A percentile compares a stretch with the other conserved stretches of the same genome.
Evolutionary conservation across 2,797 vertebrate genomes (phyloP).

Genomic region (Hippocampus kuda): DNA sequence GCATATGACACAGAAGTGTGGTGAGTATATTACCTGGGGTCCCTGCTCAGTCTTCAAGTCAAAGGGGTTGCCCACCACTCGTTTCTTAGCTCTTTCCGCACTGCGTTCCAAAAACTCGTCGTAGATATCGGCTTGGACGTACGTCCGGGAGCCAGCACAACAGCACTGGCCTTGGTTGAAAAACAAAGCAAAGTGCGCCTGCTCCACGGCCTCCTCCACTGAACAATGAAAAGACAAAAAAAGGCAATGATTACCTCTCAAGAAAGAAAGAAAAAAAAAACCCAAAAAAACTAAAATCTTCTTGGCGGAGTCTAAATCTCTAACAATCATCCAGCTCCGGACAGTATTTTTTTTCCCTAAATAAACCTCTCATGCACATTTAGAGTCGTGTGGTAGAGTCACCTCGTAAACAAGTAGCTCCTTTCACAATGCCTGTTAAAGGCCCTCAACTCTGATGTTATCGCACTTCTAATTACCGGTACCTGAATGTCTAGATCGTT

Average conservation of each 20-base stretch:
- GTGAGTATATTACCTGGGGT: constrained; percentile 74
- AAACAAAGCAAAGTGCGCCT: constrained; percentile 88
- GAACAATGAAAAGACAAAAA: background rate
- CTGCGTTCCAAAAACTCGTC: constrained; percentile 86
- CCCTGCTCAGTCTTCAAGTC: constrained; percentile 86
- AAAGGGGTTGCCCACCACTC: constrained; percentile 89
- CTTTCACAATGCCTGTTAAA: too few relatives aligned
- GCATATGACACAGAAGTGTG: background rate
- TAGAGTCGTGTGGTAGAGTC: too few relatives aligned
- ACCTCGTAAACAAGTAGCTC: too few relatives aligned
- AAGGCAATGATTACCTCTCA: background rate
- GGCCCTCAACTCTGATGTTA: too few relatives aligned
- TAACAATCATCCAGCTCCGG: too few relatives aligned
- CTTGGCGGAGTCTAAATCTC: background rate
- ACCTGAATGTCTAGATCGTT: too few relatives aligned
- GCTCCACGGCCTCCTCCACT: constrained; percentile 93
- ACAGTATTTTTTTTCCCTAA: too few relatives aligned
- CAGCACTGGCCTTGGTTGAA: constrained; percentile 99
- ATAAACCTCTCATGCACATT: too few relatives aligned
- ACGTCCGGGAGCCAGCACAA: constrained; percentile 84
- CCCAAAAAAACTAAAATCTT: background rate
- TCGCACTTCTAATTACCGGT: too few relatives aligned
- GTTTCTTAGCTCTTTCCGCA: constrained; percentile 71
- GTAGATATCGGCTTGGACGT: constrained; percentile 85
- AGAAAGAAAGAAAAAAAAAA: background rate